These are phyloP conservation scores for Branchipolynoe longqiensis DNA, from an alignment of 2,888 invertebrate genomes.

Conservation along the genomic window DNA sequence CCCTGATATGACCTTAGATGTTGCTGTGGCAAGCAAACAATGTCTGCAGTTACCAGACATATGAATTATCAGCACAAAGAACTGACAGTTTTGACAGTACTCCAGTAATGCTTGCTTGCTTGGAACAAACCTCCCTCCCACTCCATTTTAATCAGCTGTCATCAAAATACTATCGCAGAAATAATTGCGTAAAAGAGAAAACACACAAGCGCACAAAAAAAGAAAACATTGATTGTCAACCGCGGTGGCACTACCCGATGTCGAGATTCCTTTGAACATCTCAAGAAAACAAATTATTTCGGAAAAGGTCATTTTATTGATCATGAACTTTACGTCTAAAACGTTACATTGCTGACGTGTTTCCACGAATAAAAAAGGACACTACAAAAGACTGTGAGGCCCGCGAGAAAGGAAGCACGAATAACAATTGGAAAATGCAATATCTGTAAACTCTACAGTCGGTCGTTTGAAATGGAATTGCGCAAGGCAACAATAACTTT, in stretches of 20 bases:
- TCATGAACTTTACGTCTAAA: conserved; percentile 39
- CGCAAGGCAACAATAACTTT: conserved; percentile 7
- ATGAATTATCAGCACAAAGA: no score
- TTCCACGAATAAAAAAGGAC: background rate
- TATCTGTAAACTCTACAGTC: background rate
- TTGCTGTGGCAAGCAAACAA: no score
- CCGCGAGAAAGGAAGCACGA: conserved; percentile 34
- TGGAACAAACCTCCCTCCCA: no score
- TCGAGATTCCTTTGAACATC: conserved; percentile 10
- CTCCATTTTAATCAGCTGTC: background rate
- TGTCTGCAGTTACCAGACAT: no score
- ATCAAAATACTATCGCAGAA: conserved; percentile 10
- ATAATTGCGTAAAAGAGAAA: no score
- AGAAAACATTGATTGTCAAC: background rate
- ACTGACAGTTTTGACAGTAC: no score
- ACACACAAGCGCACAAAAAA: background rate
- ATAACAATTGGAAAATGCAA: conserved; percentile 33
- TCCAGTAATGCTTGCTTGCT: no score
- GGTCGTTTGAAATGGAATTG: conserved; percentile 27
- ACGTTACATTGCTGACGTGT: conserved; percentile 2
- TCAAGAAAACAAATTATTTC: conserved; percentile 1
- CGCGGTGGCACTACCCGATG: background rate
- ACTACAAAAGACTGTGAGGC: conserved; percentile 8
- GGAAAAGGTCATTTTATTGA: conserved; percentile 40
- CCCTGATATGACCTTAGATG: no score